These are phyloP conservation scores for Lycodopsis pacificus DNA, from an alignment of 2,797 vertebrate species.

Conservation along the genomic window DNA sequence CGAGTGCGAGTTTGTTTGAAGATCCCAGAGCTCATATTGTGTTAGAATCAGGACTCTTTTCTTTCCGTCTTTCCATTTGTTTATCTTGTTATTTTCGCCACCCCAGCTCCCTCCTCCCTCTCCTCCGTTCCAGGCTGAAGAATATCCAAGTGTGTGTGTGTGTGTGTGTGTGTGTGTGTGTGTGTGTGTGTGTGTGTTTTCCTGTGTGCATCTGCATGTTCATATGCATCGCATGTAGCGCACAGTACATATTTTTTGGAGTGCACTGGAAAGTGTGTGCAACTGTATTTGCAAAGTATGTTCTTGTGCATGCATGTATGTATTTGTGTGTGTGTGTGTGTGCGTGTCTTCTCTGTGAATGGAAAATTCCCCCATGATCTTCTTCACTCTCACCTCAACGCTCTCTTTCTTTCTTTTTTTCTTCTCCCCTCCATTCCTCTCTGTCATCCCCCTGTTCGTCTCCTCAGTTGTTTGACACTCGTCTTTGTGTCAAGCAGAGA, in stretches of 20 bases:
- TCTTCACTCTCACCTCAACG: constrained; percentile 80
- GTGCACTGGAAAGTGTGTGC: neutral
- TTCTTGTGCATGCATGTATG: constrained; percentile 11
- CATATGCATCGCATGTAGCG: neutral
- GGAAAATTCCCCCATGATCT: constrained; percentile 87
- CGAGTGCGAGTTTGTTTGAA: constrained; percentile 90
- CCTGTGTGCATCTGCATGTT: constrained; percentile 13
- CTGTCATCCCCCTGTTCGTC: constrained; percentile 71
- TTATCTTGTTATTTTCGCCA: constrained; percentile 30
- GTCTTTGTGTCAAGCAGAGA: constrained; percentile 89
- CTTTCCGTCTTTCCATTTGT: constrained; percentile 37
- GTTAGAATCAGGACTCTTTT: constrained; percentile 73
- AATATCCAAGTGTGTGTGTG: constrained; percentile 28
- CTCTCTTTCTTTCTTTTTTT: constrained; percentile 49
- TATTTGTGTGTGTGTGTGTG: constrained; percentile 40
- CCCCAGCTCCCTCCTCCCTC: constrained; percentile 24
- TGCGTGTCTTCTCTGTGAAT: constrained; percentile 73
- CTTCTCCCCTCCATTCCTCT: constrained; percentile 55
- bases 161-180: constrained; percentile 1
- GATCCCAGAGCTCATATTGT: constrained; percentile 94
- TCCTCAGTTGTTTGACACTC: constrained; percentile 88
- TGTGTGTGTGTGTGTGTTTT: constrained; percentile 4
- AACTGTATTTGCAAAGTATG: constrained; percentile 10
- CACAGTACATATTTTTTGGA: constrained; percentile 25
- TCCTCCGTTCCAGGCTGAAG: constrained; percentile 29